Evolutionary conservation across 1,140 invertebrate genomes (phyloP).

Genomic region (Anastrepha ludens): DNA sequence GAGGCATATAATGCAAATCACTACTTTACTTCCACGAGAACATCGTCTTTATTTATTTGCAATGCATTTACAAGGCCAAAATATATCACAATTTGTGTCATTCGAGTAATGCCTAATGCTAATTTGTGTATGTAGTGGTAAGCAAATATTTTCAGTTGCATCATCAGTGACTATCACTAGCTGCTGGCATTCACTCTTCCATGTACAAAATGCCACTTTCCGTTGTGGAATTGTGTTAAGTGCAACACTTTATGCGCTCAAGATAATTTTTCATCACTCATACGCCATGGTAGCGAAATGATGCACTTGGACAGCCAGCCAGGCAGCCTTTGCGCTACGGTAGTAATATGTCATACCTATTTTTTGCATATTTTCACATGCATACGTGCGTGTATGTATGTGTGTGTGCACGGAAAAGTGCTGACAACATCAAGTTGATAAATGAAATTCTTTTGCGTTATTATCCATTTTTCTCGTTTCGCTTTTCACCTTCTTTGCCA

Average conservation of each 20-base stretch:
- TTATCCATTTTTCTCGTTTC: background rate
- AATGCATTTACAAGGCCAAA: too few species aligned
- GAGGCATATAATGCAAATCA: too few species aligned
- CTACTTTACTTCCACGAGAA: too few species aligned
- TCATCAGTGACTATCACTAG: background rate
- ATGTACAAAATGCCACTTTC: background rate
- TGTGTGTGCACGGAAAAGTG: background rate
- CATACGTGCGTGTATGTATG: background rate
- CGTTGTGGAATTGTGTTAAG: conserved; percentile 47
- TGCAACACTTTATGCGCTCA: conserved; percentile 43
- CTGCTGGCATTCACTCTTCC: conserved; percentile 6
- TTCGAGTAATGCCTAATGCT: too few species aligned
- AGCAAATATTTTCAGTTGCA: background rate
- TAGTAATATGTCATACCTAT: background rate
- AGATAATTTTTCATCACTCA: conserved; percentile 47
- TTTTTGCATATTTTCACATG: background rate
- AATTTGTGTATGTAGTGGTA: too few species aligned
- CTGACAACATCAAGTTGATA: conserved; percentile 30
- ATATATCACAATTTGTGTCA: too few species aligned
- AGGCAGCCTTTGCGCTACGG: background rate
- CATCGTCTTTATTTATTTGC: too few species aligned
- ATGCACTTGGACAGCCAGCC: background rate
- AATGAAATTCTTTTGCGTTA: conserved; percentile 18
- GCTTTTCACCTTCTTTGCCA: background rate
- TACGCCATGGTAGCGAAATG: conserved; percentile 16